A percentile compares a stretch with the other conserved stretches of the same genome.
These are phyloP conservation scores for Salmo trutta DNA, from an alignment of 2,797 vertebrate species.

Conservation along the genomic window DNA sequence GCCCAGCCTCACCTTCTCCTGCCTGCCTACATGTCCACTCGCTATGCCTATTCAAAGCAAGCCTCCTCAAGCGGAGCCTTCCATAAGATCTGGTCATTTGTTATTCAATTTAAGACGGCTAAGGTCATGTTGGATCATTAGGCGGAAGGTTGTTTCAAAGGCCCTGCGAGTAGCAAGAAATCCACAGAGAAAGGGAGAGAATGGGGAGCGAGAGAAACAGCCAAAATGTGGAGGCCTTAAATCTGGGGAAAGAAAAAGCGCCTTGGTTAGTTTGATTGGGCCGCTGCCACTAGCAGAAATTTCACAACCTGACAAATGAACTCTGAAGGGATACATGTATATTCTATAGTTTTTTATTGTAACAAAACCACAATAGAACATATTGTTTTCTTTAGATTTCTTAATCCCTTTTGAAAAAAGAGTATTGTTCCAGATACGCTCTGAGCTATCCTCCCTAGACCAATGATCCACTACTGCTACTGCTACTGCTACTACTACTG, in stretches of 20 bases:
- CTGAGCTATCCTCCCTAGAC: too few relatives aligned
- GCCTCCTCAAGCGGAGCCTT: slow-evolving; percentile 44
- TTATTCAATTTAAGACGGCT: slow-evolving; percentile 73
- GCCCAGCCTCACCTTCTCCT: slow-evolving; percentile 1
- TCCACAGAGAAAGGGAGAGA: slow-evolving; percentile 28
- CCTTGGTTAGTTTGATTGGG: not conserved
- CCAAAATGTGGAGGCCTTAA: not conserved
- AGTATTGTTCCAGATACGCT: too few relatives aligned
- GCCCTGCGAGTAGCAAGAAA: not conserved
- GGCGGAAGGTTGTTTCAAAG: slow-evolving; percentile 40
- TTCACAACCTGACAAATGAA: not conserved
- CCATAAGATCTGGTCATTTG: slow-evolving; percentile 73
- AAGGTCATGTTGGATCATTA: slow-evolving; percentile 70
- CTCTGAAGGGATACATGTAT: too few relatives aligned
- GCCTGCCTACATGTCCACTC: slow-evolving; percentile 8
- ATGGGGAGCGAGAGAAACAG: slow-evolving; percentile 4
- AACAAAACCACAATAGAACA: too few relatives aligned
- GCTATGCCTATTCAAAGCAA: slow-evolving; percentile 10
- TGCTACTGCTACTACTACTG: too few relatives aligned
- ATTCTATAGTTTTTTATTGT: too few relatives aligned
- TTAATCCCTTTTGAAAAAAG: too few relatives aligned
- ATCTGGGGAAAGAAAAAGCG: not conserved
- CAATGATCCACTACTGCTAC: too few relatives aligned
- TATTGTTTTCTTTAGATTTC: too few relatives aligned
- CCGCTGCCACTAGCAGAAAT: not conserved